A percentile compares a stretch with the other conserved stretches of the same genome.
Evolutionary conservation across 2,888 invertebrate species (phyloP).

Genomic region (Cephalotes varians): DNA sequence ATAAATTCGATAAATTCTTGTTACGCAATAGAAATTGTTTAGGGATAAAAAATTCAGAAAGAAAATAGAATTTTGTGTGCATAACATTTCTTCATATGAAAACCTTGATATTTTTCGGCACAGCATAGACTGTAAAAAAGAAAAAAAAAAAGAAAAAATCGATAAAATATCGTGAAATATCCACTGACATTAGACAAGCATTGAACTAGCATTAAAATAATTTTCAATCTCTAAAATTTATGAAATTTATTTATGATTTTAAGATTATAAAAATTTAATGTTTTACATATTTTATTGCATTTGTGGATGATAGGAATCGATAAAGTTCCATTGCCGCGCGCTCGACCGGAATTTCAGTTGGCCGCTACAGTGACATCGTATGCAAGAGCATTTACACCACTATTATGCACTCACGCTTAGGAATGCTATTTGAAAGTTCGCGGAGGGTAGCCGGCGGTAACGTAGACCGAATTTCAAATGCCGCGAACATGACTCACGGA

Average conservation of each 20-base stretch:
- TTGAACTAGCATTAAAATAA: constrained; percentile 48
- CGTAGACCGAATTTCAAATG: constrained; percentile 46
- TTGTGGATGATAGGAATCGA: constrained; percentile 49
- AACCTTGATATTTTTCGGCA: neutral
- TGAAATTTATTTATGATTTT: constrained; percentile 68
- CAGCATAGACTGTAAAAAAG: neutral
- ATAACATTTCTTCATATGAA: neutral
- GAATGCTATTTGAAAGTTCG: constrained; percentile 55
- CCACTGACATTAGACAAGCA: constrained; percentile 39
- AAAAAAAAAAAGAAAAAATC: constrained; percentile 15
- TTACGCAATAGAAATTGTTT: neutral
- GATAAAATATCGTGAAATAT: constrained; percentile 5
- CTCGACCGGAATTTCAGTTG: constrained; percentile 56
- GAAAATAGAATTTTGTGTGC: neutral
- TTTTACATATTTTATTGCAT: constrained; percentile 53
- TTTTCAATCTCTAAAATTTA: constrained; percentile 58
- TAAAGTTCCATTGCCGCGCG: constrained; percentile 53
- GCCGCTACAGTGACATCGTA: constrained; percentile 50
- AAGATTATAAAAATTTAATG: constrained; percentile 75
- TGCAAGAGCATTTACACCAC: constrained; percentile 36
- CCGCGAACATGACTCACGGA: constrained; percentile 22
- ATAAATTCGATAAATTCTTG: neutral
- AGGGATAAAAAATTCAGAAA: neutral
- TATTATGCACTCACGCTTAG: constrained; percentile 45
- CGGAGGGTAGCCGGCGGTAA: constrained; percentile 40